A percentile compares a stretch with the other conserved stretches of the same genome.
These are phyloP conservation scores for Dendronephthya gigantea DNA, from an alignment of 64 coral and sea anemone genomes.

Conservation along the genomic window DNA sequence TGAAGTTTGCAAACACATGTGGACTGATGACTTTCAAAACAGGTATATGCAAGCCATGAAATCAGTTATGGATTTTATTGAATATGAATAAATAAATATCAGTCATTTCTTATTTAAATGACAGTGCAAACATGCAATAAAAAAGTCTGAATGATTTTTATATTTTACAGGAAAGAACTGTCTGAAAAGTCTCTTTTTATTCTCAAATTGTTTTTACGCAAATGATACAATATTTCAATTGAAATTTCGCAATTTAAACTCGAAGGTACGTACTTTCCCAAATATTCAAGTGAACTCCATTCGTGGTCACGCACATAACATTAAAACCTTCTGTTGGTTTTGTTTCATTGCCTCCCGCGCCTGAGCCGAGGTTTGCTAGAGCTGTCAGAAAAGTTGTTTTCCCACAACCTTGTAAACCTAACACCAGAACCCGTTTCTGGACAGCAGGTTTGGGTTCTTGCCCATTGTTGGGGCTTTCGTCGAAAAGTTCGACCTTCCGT, in stretches of 20 bases:
- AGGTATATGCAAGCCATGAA: no score
- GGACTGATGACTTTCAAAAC: not conserved
- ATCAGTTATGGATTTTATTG: no score
- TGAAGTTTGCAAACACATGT: not conserved
- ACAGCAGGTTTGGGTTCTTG: not conserved
- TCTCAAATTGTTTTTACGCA: no score
- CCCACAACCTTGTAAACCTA: slow-evolving; percentile 63
- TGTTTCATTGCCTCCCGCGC: slow-evolving; percentile 32
- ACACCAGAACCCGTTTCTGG: slow-evolving; percentile 57
- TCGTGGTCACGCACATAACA: slow-evolving; percentile 70
- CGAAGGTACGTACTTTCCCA: slow-evolving; percentile 50
- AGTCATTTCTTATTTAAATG: no score
- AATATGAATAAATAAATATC: no score
- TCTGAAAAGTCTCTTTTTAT: no score
- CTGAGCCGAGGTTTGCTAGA: slow-evolving; percentile 55
- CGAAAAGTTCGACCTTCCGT: not conserved
- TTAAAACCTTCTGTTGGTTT: slow-evolving; percentile 76
- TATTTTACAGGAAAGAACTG: no score
- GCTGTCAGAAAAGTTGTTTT: slow-evolving; percentile 77
- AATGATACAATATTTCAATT: not conserved
- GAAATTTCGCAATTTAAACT: not conserved
- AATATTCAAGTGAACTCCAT: slow-evolving; percentile 64
- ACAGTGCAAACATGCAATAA: no score
- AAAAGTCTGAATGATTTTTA: no score
- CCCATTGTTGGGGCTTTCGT: not conserved